These are phyloP conservation scores for Leucoraja ocellata DNA, from an alignment of 2,797 vertebrate species.

Conservation along the genomic window DNA sequence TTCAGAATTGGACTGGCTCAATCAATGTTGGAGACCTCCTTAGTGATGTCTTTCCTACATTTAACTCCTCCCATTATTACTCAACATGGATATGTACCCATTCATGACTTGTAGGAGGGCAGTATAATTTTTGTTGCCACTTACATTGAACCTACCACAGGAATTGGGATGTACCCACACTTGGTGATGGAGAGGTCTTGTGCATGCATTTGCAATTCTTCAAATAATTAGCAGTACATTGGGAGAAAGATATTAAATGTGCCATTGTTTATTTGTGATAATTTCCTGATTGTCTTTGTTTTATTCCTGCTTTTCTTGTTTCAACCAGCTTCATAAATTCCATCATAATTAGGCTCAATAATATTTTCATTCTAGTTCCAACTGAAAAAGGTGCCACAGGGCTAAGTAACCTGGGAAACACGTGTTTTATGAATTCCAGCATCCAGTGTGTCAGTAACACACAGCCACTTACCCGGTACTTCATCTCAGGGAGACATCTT, in stretches of 20 bases:
- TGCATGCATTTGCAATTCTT: neutral
- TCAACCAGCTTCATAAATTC: neutral
- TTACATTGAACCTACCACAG: neutral
- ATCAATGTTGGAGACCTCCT: too few species aligned
- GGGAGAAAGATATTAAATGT: neutral
- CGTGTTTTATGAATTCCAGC: conserved; percentile 98
- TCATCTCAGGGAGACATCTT: conserved; percentile 92
- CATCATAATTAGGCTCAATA: neutral
- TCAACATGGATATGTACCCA: neutral
- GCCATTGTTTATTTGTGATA: neutral
- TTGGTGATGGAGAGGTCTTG: neutral
- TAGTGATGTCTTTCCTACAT: too few species aligned
- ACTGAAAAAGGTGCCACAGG: conserved; percentile 97
- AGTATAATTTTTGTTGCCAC: neutral
- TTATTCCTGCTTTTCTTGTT: neutral
- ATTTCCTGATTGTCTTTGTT: neutral
- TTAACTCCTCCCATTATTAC: neutral
- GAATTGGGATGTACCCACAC: neutral
- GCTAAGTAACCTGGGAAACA: conserved; percentile 95
- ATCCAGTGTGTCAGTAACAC: conserved; percentile 99
- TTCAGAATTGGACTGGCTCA: too few species aligned
- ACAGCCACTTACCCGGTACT: conserved; percentile 88
- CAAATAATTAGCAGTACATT: neutral
- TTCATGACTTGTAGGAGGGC: neutral
- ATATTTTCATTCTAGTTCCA: conserved; percentile 64